A percentile compares a stretch with the other conserved stretches of the same genome.
Conservation (phyloP, 2,888 invertebrate species). For the Lobophora halterata region DNA sequence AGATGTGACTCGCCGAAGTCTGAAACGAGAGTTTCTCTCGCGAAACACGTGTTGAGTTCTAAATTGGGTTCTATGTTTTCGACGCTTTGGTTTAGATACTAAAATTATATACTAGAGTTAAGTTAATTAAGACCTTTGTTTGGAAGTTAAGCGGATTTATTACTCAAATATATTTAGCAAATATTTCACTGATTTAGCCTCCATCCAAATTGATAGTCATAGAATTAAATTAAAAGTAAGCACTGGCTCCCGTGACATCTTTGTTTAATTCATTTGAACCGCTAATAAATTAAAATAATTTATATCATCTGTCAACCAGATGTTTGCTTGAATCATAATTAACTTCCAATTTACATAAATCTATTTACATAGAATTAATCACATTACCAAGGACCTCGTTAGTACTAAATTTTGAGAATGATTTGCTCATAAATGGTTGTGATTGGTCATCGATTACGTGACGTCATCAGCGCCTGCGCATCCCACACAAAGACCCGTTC, state of each 20-base stretch:
- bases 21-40: no score
- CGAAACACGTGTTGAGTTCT: no score
- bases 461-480: conserved; percentile 64
- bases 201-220: no score
- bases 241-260: no score
- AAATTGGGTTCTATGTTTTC: no score
- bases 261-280: not conserved
- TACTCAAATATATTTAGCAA: no score
- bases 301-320: conserved; percentile 12
- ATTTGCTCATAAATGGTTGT: conserved; percentile 21
- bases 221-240: conserved; percentile 7
- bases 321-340: conserved; percentile 9
- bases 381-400: conserved; percentile 17
- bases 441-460: conserved; percentile 39
- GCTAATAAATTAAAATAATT: conserved; percentile 13
- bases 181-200: no score
- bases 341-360: conserved; percentile 7
- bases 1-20: no score
- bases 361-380: conserved; percentile 11
- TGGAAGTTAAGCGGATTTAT: no score
- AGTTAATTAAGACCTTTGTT: no score
- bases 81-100: no score
- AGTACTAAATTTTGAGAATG: conserved; percentile 21
- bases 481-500: conserved; percentile 59
- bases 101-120: no score